Conservation (phyloP, 2,888 invertebrate species). For the Apamea monoglypha region DNA sequence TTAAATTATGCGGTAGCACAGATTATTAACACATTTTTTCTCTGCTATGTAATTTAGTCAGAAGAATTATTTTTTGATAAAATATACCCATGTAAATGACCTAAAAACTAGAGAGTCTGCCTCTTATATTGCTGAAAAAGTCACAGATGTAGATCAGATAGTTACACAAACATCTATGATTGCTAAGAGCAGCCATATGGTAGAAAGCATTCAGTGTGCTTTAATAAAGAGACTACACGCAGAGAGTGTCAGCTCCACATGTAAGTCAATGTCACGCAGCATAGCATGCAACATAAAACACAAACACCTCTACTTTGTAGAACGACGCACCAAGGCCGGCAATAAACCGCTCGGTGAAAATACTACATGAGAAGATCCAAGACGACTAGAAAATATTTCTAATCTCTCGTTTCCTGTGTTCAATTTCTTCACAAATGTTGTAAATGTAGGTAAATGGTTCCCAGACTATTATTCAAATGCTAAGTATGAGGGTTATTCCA, state of each 20-base stretch:
- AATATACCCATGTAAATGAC: not conserved
- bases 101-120: not conserved
- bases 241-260: constrained; percentile 44
- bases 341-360: constrained; percentile 61
- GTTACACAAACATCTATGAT: constrained; percentile 1
- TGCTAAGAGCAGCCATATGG: constrained; percentile 4
- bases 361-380: constrained; percentile 51
- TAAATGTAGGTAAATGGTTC: not conserved
- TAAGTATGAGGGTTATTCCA: not conserved
- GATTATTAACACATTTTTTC: constrained; percentile 1
- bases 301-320: constrained; percentile 58
- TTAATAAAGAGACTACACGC: constrained; percentile 13
- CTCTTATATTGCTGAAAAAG: not conserved
- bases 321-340: constrained; percentile 63
- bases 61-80: not conserved
- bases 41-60: not conserved
- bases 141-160: constrained; percentile 4
- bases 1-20: constrained; percentile 30
- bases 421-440: constrained; percentile 7
- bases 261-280: constrained; percentile 67
- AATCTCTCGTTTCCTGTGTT: constrained; percentile 30
- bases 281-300: constrained; percentile 65
- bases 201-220: constrained; percentile 21
- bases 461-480: not conserved
- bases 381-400: constrained; percentile 41